Conservation (phyloP, 2,888 invertebrate species). For the Zaprionus bogoriensis region DNA sequence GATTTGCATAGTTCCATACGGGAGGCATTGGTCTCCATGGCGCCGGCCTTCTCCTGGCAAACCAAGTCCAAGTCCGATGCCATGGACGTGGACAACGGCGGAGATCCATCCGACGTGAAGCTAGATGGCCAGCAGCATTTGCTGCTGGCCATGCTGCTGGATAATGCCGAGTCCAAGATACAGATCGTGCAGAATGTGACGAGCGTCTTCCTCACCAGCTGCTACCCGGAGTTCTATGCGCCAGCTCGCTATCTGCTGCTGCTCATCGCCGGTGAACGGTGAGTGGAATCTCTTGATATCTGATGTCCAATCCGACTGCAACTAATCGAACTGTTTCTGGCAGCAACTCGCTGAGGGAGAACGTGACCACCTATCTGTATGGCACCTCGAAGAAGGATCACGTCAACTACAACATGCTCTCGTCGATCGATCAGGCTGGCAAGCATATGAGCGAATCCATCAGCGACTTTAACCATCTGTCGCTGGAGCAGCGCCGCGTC, state of each 20-base stretch:
- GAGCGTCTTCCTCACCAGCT: slow-evolving; percentile 90
- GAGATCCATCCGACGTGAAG: slow-evolving; percentile 68
- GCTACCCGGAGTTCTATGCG: slow-evolving; percentile 92
- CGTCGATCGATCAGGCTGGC: slow-evolving; percentile 82
- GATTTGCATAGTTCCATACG: slow-evolving; percentile 87
- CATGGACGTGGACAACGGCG: slow-evolving; percentile 54
- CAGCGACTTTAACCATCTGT: slow-evolving; percentile 79
- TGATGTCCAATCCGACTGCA: background rate
- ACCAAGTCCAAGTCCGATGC: slow-evolving; percentile 61
- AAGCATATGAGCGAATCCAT: slow-evolving; percentile 65
- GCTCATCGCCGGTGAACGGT: slow-evolving; percentile 93
- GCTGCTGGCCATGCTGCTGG: slow-evolving; percentile 87
- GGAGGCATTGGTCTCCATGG: slow-evolving; percentile 88
- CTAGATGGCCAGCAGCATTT: slow-evolving; percentile 82
- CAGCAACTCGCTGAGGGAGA: slow-evolving; percentile 81
- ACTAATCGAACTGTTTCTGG: background rate
- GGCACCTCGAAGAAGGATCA: slow-evolving; percentile 86
- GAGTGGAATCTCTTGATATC: slow-evolving; percentile 71
- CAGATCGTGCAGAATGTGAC: slow-evolving; percentile 92
- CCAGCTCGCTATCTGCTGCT: slow-evolving; percentile 92
- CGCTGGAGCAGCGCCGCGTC: slow-evolving; percentile 81
- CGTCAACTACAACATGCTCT: slow-evolving; percentile 82
- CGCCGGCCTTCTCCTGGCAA: slow-evolving; percentile 85
- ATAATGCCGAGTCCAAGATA: slow-evolving; percentile 90
- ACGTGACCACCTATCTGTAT: slow-evolving; percentile 85